Conservation (phyloP, 2,113 vertebrate species). For the Bos indicus region DNA sequence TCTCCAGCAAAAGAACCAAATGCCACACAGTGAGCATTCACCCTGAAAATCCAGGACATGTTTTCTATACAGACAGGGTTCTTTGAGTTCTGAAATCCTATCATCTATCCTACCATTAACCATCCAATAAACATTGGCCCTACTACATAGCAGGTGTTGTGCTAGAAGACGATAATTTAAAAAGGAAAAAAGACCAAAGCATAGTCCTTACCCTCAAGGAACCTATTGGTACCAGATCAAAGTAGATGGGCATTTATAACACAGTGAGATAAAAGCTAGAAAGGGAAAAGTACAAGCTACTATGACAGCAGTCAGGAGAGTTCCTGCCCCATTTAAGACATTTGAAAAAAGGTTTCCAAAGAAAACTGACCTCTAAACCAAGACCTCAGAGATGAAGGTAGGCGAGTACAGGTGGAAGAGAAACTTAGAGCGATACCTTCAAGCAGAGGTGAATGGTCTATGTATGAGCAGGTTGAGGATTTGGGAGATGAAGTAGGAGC, state of each 20-base stretch:
- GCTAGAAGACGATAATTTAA: background rate
- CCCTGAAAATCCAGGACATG: background rate
- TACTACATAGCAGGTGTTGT: background rate
- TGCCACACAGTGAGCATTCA: background rate
- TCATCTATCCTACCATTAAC: background rate
- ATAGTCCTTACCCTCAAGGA: background rate
- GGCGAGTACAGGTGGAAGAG: background rate
- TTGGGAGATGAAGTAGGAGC: background rate
- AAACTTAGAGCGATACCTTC: background rate
- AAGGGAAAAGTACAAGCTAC: background rate
- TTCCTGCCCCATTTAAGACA: background rate
- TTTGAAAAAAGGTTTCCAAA: background rate
- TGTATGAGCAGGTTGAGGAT: background rate
- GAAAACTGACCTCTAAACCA: background rate
- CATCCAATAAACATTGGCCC: background rate
- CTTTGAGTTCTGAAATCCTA: constrained; percentile 21
- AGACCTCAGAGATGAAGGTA: background rate
- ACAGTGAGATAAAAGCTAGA: background rate
- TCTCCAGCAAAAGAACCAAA: constrained; percentile 24
- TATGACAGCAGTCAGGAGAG: background rate
- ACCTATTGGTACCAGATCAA: background rate
- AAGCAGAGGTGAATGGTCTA: background rate
- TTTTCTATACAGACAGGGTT: background rate
- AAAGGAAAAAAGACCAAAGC: background rate
- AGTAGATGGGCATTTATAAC: background rate